These are phyloP conservation scores for Bombycilla garrulus DNA, from an alignment of 2,113 vertebrate genomes.

Conservation along the genomic window DNA sequence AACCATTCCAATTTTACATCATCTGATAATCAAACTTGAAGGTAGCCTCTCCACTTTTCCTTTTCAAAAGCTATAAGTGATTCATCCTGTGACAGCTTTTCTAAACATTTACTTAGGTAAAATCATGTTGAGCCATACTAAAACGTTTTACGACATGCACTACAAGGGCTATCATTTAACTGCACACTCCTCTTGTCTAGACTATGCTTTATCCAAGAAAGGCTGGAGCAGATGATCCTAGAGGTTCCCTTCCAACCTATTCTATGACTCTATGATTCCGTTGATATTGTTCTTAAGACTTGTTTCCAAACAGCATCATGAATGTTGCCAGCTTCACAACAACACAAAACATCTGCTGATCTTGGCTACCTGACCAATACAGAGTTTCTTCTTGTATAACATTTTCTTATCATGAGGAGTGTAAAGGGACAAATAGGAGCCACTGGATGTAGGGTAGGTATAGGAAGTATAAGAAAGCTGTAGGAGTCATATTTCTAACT, in stretches of 20 bases:
- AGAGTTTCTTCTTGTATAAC: background rate
- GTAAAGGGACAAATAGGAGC: background rate
- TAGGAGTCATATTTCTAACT: background rate
- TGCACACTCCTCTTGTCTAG: background rate
- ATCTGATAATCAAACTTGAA: background rate
- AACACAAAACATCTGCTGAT: constrained; percentile 39
- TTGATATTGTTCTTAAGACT: background rate
- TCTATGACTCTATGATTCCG: background rate
- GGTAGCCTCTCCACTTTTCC: background rate
- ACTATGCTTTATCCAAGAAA: background rate
- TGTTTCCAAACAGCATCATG: background rate
- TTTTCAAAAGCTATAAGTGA: background rate
- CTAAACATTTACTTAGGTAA: background rate
- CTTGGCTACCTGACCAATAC: background rate
- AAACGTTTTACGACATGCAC: background rate
- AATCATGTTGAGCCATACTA: background rate
- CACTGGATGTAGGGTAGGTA: background rate
- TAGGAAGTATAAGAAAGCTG: background rate
- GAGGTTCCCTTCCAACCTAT: background rate
- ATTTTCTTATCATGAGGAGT: background rate
- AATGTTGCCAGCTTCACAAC: background rate
- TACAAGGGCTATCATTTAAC: background rate
- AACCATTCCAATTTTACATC: background rate
- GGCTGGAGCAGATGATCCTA: background rate
- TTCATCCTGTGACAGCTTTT: background rate